Base-by-base conservation (phyloP, 2,113 vertebrate species). In the Myrmecobius fasciatus region DNA sequence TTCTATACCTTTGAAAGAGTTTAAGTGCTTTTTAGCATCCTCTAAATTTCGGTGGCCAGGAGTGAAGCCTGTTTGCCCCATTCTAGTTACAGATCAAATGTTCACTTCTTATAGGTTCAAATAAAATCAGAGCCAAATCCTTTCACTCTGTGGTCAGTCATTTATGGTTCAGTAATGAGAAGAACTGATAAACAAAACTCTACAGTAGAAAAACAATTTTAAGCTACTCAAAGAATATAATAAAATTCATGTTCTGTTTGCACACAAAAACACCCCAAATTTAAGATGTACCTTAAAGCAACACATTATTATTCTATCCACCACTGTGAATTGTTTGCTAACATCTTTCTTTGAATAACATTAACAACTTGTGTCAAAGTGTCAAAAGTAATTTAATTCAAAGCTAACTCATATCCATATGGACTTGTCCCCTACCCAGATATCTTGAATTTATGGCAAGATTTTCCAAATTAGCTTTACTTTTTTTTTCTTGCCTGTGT, bases 331-430 rank as follows among this genome's bases (percentile, higher is more conserved):
- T 60, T 89, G 94, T 89, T 92, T 92, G 60, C 94, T 60, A 60
- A 60, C 94, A 25, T 89, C 83, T 92, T 92, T 92, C 67, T 94
- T 91, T 94, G 48, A 92, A 92, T 92, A 92, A 92, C n/a, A 60
- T 52, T 92, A 60, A 89, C 91, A 46, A 36, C 83, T 94, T 60
- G 52, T 92, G 91, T 92, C 53, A 51, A 89, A 56, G 91, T 92
- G 94, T 94, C 94, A 92, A 60, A 92, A 94, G 48, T 46, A 56
- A 94, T 49, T 89, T 91, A 89, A 94, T 92, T 92, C 94, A 56
- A 54, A 92, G 52, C 91, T 49, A 67, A 90, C 93, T 90, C 47
- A 89, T 28, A 49, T 53, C 31, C 43, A 43, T 49, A 52, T 92
- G 36, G 75, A 31, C 46, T 89, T 89, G 52, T 67, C 54, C 31